A percentile compares a stretch with the other conserved stretches of the same genome.
Evolutionary conservation across 2,797 vertebrate species (phyloP).

Genomic region (Galago senegalensis): DNA sequence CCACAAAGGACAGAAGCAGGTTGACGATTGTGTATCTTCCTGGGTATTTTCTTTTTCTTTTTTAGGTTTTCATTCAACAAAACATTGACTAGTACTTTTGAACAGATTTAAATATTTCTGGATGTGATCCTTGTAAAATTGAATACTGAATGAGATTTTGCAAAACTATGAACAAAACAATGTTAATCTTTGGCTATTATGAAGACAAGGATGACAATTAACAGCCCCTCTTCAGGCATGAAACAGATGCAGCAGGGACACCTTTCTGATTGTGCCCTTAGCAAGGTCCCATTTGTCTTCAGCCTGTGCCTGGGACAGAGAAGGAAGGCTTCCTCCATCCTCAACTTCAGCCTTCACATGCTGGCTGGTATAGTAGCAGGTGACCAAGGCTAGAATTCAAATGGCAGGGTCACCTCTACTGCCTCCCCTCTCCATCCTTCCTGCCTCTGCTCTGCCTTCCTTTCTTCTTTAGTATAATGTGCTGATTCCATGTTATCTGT

Average conservation of each 20-base stretch:
- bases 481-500: not conserved
- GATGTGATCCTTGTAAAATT: constrained; percentile 27
- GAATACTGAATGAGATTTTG: not conserved
- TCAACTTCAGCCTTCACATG: not conserved
- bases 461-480: not conserved
- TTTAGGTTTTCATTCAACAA: constrained; percentile 32
- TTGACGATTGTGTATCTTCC: constrained; percentile 10
- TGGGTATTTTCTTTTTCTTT: constrained; percentile 4
- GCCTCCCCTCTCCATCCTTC: not conserved
- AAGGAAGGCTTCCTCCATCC: constrained; percentile 14
- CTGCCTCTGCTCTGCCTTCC: not conserved
- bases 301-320: not conserved
- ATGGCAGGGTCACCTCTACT: not conserved
- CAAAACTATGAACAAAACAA: not conserved
- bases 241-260: not conserved
- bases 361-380: not conserved
- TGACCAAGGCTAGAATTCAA: not conserved
- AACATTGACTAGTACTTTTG: not conserved
- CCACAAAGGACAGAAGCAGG: not conserved
- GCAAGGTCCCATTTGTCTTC: not conserved
- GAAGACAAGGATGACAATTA: not conserved
- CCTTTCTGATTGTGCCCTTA: not conserved
- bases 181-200: not conserved
- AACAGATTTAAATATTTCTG: constrained; percentile 28
- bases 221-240: not conserved